phyloP scores from a whole-genome alignment of 2,888 invertebrate species.

The Brachyopa scutellaris region DNA sequence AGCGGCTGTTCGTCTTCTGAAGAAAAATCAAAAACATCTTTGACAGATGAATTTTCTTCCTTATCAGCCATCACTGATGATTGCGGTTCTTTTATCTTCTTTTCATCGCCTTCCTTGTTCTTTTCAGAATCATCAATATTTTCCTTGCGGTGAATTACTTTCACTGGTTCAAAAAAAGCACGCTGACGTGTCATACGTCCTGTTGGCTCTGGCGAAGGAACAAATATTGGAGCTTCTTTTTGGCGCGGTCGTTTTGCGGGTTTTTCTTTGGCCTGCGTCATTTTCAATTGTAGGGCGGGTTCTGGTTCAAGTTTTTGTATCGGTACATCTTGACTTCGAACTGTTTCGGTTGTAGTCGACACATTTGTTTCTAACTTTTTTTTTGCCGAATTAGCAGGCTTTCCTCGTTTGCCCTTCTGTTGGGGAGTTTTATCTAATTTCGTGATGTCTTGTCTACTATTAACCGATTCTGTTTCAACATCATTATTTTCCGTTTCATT shows the following conservation, averaged over 20 bases:
- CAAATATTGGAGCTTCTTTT: conserved; percentile 80
- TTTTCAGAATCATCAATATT: conserved; percentile 57
- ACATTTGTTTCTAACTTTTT: conserved; percentile 38
- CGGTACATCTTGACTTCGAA: conserved; percentile 13
- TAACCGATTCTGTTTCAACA: conserved; percentile 73
- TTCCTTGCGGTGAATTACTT: conserved; percentile 76
- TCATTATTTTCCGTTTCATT: conserved; percentile 71
- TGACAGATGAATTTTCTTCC: conserved; percentile 54
- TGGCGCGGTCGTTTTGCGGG: conserved; percentile 78
- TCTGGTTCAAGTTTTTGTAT: conserved; percentile 22
- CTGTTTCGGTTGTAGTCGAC: conserved; percentile 36
- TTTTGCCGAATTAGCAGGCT: conserved; percentile 20
- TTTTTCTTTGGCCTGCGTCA: conserved; percentile 73
- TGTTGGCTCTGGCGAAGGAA: conserved; percentile 80
- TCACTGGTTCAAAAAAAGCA: conserved; percentile 81
- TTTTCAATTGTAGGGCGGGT: conserved; percentile 48
- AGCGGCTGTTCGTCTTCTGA: conserved; percentile 84
- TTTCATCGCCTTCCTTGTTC: conserved; percentile 73
- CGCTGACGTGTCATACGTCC: conserved; percentile 81
- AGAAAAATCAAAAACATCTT: conserved; percentile 82
- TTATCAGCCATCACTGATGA: background rate
- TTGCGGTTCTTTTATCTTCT: background rate
- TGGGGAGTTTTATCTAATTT: conserved; percentile 56
- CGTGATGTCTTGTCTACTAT: conserved; percentile 67
- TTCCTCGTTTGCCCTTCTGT: conserved; percentile 48